Base-by-base conservation (phyloP, 2,888 invertebrate species). In the Agriopis marginaria region DNA sequence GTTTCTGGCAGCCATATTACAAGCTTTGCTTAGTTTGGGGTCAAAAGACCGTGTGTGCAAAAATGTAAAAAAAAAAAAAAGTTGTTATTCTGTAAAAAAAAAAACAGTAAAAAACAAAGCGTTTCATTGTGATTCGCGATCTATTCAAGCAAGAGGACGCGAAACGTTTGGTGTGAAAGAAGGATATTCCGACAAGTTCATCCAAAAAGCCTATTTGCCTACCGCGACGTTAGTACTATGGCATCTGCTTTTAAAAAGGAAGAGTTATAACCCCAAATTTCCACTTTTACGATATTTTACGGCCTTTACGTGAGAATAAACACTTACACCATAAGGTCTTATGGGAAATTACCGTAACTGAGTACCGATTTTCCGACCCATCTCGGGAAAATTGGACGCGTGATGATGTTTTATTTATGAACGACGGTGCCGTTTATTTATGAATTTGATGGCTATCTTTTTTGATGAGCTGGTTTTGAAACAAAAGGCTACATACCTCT, bases 271-370 rank as follows among this genome's bases (percentile, higher is more conserved):
- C 53, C 53, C 5, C 39, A 68, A 63, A 63, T 39, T 55, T 42
- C n/a, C 51, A n/a, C 23, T 63, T 67, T 70, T 72, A 64, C 39
- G 39, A 49, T 14, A 47, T 56, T 23, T 62, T 62, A 62, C 62
- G 32, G 54, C 39, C 53, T 70, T 66, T 66, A 63, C 55, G 63
- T n/a, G 50, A 68, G 61, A 67, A 67, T 70, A 67, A 66, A 58
- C 65, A 56, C 70, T 71, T 68, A 65, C 61, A 65, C 63, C 61
- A 66, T 53, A 65, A 51, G 65, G 72, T 66, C 75, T 76, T 72
- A 67, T 71, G 75, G 71, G 76, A 75, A 76, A 73, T 76, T 70
- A 73, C 64, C 60, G 63, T 56, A 72, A 65, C 65, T 23, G 47
- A 51, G 60, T 70, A 60, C 63, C 61, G 64, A 70, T 71, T 71